These are phyloP conservation scores for Globodera rostochiensis DNA, from an alignment of 1,140 invertebrate genomes.

Conservation along the genomic window DNA sequence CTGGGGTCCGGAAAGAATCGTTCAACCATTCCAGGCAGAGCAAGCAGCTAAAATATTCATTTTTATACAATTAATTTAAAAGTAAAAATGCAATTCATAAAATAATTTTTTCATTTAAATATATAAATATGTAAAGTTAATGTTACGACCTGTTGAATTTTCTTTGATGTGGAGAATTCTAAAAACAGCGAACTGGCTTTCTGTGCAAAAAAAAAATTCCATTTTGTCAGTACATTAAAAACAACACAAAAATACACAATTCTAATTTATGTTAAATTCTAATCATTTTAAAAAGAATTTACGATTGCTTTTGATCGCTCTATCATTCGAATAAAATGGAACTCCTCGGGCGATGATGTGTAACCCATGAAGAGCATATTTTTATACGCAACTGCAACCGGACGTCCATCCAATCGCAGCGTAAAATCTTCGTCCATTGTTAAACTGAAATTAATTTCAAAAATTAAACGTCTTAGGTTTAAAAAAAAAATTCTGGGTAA, in stretches of 20 bases:
- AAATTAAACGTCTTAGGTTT: background rate
- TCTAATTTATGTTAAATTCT: too few species aligned
- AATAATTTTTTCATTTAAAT: too few species aligned
- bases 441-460: slow-evolving; percentile 16
- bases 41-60: slow-evolving; percentile 41
- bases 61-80: background rate
- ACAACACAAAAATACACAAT: too few species aligned
- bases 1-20: slow-evolving; percentile 69
- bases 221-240: too few species aligned
- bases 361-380: slow-evolving; percentile 81
- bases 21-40: slow-evolving; percentile 75
- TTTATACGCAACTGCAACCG: slow-evolving; percentile 89
- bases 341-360: slow-evolving; percentile 71
- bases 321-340: slow-evolving; percentile 81
- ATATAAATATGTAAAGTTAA: too few species aligned
- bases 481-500: too few species aligned
- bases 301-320: slow-evolving; percentile 79
- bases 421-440: slow-evolving; percentile 32
- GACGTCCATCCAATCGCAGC: slow-evolving; percentile 71
- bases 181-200: slow-evolving; percentile 90
- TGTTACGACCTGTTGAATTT: slow-evolving; percentile 67
- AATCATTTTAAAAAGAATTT: background rate
- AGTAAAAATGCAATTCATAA: too few species aligned
- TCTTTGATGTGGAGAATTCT: slow-evolving; percentile 73
- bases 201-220: background rate